Conservation (phyloP, 2,797 vertebrate species). For the Leptodactylus fallax region DNA sequence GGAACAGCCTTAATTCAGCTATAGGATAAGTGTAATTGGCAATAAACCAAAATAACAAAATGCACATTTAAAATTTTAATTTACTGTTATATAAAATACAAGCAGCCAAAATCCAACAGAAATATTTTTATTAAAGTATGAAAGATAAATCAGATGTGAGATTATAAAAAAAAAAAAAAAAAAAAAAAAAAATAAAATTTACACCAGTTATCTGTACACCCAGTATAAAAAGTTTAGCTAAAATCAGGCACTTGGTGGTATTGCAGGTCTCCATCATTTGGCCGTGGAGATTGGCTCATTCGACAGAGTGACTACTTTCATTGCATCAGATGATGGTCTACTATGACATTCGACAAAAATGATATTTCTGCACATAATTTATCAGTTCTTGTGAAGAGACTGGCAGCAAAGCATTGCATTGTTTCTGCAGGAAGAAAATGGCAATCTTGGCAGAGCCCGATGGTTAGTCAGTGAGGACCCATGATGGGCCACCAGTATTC, state of each 20-base stretch:
- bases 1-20: no score
- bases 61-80: conserved; percentile 13
- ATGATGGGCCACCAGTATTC: no score
- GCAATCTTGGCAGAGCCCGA: no score
- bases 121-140: not conserved
- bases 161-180: no score
- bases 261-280: not conserved
- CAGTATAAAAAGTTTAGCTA: not conserved
- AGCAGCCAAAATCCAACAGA: not conserved
- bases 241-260: conserved; percentile 19
- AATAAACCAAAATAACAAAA: not conserved
- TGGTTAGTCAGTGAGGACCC: no score
- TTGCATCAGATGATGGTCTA: not conserved
- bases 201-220: not conserved
- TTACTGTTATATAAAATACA: conserved; percentile 11
- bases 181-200: no score
- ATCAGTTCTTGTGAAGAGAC: not conserved
- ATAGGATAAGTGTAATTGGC: no score
- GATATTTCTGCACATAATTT: not conserved
- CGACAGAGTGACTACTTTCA: not conserved
- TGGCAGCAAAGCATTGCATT: not conserved
- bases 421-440: not conserved
- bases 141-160: not conserved
- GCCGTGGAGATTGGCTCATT: not conserved
- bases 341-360: not conserved